phyloP scores from a whole-genome alignment of 2,113 vertebrate species.

The Falco punctatus region DNA sequence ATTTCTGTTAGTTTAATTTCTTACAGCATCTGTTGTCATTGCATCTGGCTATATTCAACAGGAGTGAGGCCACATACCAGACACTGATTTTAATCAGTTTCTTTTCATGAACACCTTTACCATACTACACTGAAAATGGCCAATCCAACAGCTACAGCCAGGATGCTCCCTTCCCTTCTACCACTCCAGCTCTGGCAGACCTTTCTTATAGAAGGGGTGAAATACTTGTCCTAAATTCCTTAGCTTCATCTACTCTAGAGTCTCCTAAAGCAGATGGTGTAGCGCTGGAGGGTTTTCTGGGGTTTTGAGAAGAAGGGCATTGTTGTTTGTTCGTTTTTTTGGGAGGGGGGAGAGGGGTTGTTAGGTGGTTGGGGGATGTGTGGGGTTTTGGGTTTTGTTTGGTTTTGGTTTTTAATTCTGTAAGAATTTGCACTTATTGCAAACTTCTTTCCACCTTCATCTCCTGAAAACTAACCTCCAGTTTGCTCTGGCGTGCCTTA shows the following conservation, averaged over 20 bases:
- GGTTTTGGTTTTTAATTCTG: not conserved
- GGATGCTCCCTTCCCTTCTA: not conserved
- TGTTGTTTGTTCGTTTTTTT: not conserved
- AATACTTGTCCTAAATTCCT: not conserved
- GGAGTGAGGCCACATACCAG: not conserved
- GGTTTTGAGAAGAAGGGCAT: not conserved
- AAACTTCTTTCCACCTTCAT: not conserved
- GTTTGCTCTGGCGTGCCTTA: conserved; percentile 54
- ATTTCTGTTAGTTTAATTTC: not conserved
- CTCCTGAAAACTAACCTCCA: conserved; percentile 79
- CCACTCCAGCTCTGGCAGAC: not conserved
- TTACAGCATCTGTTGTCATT: not conserved
- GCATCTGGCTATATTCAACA: not conserved
- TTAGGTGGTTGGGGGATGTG: not conserved
- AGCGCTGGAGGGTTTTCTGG: not conserved
- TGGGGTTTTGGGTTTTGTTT: not conserved
- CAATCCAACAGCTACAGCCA: not conserved
- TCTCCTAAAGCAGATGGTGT: not conserved
- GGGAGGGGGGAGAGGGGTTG: not conserved
- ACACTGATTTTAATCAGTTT: not conserved
- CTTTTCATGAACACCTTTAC: not conserved
- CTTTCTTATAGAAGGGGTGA: not conserved
- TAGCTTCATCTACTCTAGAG: not conserved
- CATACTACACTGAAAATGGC: not conserved
- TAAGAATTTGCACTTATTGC: not conserved